Evolutionary conservation across 53 echinoderm and acorn worm genomes (phyloP), one percentile per base, ranked within the genome.

Genomic region (Actinopyga echinites): DNA sequence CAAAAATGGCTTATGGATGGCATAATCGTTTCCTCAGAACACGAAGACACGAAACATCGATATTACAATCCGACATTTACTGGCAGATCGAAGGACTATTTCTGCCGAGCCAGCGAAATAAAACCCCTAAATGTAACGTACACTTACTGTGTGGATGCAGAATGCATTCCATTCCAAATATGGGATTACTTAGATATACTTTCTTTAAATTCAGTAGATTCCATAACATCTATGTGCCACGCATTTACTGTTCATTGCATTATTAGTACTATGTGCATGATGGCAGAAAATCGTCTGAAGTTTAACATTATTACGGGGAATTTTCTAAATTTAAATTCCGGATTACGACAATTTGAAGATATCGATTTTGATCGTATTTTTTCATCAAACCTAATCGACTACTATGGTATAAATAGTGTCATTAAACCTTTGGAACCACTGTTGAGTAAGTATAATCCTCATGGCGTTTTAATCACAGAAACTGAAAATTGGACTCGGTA

Each of bases 151-250:
- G 29, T 80, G 11, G 9, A 25, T 0, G 57, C 81, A 7, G 35
- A 80, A 19, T 61, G 62, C 24, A 38, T 80, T 19, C 81, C 81
- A n/a, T 59, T 31, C 28, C 81, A 62, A 80, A 61, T 59, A 19
- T 80, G 81, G 81, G 81, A 80, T 62, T 80, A 61, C 28, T n/a
- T 80, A 15, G 81, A 80, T 37, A 37, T 80, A 38, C 15, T 24
- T 1, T 0, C 20, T 2, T 58, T 37, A 11, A 36, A 20, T n/a
- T 3, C 6, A 36, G 10, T 21, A 4, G 81, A 80, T 56, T 61
- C 60, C 22, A 36, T 80, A n/a, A 59, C 35, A 25, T 34, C 36
- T 22, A 61, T 80, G 81, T 80, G 81, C n/a, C 81, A 80, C 20
- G 44, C 37, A 11, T 62, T 80, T 35, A 37, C 22, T 44, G 43